These are phyloP conservation scores for Cheiracanthium punctorium DNA, from an alignment of 2,888 invertebrate genomes.

Conservation along the genomic window DNA sequence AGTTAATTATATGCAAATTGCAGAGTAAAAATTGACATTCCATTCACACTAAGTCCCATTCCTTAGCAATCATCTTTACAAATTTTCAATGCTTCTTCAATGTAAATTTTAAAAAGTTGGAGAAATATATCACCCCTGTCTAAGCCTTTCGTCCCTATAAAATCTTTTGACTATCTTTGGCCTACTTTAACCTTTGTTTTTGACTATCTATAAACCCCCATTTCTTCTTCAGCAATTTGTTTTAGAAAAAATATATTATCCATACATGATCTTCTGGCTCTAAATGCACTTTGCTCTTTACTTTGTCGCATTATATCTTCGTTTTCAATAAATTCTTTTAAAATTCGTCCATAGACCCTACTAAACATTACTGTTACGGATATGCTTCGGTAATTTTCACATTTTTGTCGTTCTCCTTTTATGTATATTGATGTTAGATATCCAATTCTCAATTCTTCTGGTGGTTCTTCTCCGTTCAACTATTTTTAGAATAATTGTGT, in stretches of 20 bases:
- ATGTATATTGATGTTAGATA: neutral
- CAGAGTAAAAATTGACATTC: too few relatives aligned
- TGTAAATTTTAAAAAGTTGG: neutral
- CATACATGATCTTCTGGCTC: neutral
- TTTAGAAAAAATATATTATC: neutral
- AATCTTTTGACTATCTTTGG: neutral
- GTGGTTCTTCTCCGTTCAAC: neutral
- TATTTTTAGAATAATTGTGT: neutral
- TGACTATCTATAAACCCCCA: neutral
- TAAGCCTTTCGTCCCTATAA: neutral
- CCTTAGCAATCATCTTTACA: too few relatives aligned
- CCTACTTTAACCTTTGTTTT: neutral
- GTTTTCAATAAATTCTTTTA: neutral
- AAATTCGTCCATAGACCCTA: neutral
- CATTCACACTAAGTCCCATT: too few relatives aligned
- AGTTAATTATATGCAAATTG: too few relatives aligned
- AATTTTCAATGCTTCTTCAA: too few relatives aligned
- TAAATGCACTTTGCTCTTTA: neutral
- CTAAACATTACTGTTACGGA: neutral
- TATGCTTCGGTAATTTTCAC: neutral
- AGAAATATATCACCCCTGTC: neutral
- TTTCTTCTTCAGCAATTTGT: neutral
- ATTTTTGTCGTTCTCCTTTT: constrained; percentile 3
- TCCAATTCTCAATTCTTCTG: neutral
- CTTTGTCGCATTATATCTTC: neutral